Base-by-base conservation (phyloP, 2,797 vertebrate species). In the Arremon aurantiirostris region DNA sequence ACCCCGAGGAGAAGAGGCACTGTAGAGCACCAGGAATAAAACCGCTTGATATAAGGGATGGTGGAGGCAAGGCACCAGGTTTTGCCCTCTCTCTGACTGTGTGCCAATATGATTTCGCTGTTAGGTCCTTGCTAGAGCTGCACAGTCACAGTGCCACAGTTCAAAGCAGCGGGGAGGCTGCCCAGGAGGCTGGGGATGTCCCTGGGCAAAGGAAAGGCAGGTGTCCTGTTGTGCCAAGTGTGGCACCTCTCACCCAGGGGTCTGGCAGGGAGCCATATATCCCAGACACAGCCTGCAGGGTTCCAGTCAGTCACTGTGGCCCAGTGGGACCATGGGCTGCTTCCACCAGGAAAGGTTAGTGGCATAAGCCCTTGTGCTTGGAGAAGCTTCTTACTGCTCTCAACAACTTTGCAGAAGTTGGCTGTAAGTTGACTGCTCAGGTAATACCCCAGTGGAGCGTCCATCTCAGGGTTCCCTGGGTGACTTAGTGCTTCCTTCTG, bases 101-200 rank as follows among this genome's bases (percentile, higher is more conserved):
- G 1, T 19, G 35, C 12, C 42, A 47, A 6, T 2, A 2, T 26
- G 28, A 52, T 78, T 64, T 90, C 0, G 0, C 18, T 55, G 32
- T 17, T 53, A 42, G 41, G 24, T 56, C 42, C n/a, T 82, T 2
- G 0, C 39, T 73, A 22, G 60, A 86, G 59, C 37, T 65, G 63
- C 39, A 39, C 12, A 9, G 77, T 21, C 32, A 8, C 26, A 21
- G 19, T 7, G 13, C 14, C 5, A 0, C 27, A 41, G 64, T 4
- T 44, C 27, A 35, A 80, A 77, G 60, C 16, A 52, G 37, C 69
- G 41, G 56, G 24, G 13, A 88, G 35, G 12, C 18, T 87, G 37
- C 32, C 14, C 1, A 5, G 21, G 37, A 80, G 10, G 28, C 4
- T 2, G 0, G 23, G 28, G 10, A 30, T 47, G 14, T 30, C 47